Base-by-base conservation (phyloP, 2,888 invertebrate species). In the Oxytorus armatus region DNA sequence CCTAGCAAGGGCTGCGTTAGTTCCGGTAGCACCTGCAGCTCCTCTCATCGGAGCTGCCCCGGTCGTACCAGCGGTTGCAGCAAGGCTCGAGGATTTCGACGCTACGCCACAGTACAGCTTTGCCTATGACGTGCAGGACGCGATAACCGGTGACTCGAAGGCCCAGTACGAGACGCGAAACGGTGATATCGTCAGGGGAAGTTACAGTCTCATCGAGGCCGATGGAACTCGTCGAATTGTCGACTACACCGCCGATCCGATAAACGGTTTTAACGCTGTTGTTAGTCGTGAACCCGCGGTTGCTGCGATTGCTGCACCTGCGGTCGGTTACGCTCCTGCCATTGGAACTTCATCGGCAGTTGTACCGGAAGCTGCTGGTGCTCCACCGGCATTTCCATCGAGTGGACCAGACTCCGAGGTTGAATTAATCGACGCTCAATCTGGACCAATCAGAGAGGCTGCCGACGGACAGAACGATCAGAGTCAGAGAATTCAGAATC, bases 1-100 rank as follows among this genome's bases (percentile, higher is more conserved):
- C 82, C 91, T 93, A 53, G 91, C 93, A 21, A 92, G 79, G 65
- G 94, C 93, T 86, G 94, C 93, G 0, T 86, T 89, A 8, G 84
- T 87, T 0, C 86, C 89, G 2, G 86, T 85, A 1, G 84, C 85
- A 2, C 83, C 78, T 3, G 69, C 84, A 10, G 81, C 83, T 0
- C 80, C 84, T 0, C 73, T 85, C 0, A 84, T 83, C 3, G 83
- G 33, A n/a, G 73, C 81, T 18, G 81, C 80, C 7, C 57, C 84
- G 7, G 70, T 75, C 11, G 78, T 73, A 5, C 59, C 85, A 1
- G 85, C 88, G 2, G 81, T 86, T 8, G 63, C 63, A 0, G 88
- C 88, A 8, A 89, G 79, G 39, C 68, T 89, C n/a, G 91, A 91
- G 33, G 86, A 87, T 8, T 82, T 88, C 14, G 90, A 91, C 55